These are phyloP conservation scores for Rhinogobio ventralis DNA, from an alignment of 2,797 vertebrate species.

Conservation along the genomic window DNA sequence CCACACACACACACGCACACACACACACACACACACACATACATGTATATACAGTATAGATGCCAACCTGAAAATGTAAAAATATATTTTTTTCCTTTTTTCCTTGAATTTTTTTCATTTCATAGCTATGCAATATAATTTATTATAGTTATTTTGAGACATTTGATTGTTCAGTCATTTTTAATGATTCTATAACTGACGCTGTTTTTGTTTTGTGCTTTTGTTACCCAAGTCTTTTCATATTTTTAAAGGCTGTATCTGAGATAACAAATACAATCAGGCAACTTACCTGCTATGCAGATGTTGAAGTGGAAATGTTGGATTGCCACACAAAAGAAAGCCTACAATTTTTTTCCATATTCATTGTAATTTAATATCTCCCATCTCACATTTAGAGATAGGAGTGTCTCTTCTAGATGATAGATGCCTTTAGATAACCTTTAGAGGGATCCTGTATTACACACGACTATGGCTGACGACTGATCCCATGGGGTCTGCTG, in stretches of 20 bases:
- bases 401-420: slow-evolving; percentile 15
- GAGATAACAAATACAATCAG: not conserved
- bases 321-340: not conserved
- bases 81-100: too few relatives aligned
- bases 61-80: too few relatives aligned
- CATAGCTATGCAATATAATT: not conserved
- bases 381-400: not conserved
- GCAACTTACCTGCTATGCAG: not conserved
- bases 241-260: not conserved
- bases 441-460: slow-evolving; percentile 6
- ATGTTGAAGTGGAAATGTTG: not conserved
- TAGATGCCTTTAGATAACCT: slow-evolving; percentile 20
- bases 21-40: too few relatives aligned
- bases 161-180: not conserved
- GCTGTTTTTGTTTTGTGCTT: not conserved
- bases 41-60: too few relatives aligned
- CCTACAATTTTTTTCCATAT: not conserved
- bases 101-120: not conserved
- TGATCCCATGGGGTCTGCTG: slow-evolving; percentile 54
- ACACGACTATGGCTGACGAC: not conserved
- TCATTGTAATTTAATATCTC: slow-evolving; percentile 14
- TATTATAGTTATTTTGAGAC: not conserved
- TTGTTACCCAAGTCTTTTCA: not conserved
- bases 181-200: not conserved
- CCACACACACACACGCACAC: too few relatives aligned